Conservation (phyloP, 2,113 vertebrate genomes). For the Numida meleagris region DNA sequence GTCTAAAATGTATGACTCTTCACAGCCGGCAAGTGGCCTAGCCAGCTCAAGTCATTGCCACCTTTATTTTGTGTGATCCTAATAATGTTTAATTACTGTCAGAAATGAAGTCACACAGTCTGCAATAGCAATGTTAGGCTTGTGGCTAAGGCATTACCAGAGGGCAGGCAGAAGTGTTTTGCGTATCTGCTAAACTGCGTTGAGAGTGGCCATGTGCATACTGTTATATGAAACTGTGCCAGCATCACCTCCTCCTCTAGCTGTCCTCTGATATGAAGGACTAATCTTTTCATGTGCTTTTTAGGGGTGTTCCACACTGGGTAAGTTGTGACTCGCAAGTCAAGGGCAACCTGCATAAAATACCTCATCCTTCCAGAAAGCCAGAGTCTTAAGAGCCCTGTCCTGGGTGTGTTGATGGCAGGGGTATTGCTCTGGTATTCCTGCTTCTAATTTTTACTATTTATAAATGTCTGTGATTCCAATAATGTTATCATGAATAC, state of each 20-base stretch:
- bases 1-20: not conserved
- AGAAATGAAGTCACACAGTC: not conserved
- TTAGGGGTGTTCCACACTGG: not conserved
- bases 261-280: constrained; percentile 11
- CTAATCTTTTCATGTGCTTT: not conserved
- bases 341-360: not conserved
- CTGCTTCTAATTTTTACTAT: not conserved
- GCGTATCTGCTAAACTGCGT: not conserved
- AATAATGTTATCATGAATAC: not conserved
- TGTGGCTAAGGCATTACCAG: not conserved
- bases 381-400: not conserved
- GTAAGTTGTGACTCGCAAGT: not conserved
- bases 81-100: not conserved
- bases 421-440: not conserved
- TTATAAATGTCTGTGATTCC: not conserved
- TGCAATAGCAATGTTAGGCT: not conserved
- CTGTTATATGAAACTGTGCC: not conserved
- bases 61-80: not conserved
- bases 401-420: not conserved
- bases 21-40: not conserved
- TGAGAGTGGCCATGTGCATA: not conserved
- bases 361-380: not conserved
- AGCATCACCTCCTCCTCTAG: not conserved
- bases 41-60: not conserved
- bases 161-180: not conserved